Conservation (phyloP, 2,113 vertebrate genomes). For the Barbus barbus region DNA sequence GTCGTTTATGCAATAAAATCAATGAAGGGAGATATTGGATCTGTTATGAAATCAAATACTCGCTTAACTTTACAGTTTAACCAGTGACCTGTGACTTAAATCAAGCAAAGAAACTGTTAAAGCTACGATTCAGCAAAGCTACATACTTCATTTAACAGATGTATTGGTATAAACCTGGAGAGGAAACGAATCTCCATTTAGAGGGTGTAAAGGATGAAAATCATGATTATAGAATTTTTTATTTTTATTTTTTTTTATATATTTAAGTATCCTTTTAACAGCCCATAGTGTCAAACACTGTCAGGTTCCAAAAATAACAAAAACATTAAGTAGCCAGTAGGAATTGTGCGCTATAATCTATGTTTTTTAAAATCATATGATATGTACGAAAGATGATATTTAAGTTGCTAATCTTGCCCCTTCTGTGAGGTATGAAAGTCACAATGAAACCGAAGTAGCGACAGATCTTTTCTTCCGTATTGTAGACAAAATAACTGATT, state of each 20-base stretch:
- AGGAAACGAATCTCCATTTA: not conserved
- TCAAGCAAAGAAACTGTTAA: not conserved
- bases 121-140: not conserved
- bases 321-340: not conserved
- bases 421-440: not conserved
- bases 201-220: not conserved
- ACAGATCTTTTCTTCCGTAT: not conserved
- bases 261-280: no score
- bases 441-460: no score
- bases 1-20: constrained; percentile 34
- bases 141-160: not conserved
- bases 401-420: not conserved
- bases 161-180: not conserved
- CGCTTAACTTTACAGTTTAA: constrained; percentile 25
- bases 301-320: not conserved
- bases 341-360: not conserved
- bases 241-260: no score
- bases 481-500: no score
- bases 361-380: not conserved
- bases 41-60: constrained; percentile 43
- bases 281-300: not conserved
- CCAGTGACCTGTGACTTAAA: constrained; percentile 10
- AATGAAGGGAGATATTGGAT: constrained; percentile 37
- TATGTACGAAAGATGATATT: not conserved
- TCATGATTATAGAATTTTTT: no score